Conservation (phyloP, 2,113 vertebrate species). For the Crotalus helleri region DNA sequence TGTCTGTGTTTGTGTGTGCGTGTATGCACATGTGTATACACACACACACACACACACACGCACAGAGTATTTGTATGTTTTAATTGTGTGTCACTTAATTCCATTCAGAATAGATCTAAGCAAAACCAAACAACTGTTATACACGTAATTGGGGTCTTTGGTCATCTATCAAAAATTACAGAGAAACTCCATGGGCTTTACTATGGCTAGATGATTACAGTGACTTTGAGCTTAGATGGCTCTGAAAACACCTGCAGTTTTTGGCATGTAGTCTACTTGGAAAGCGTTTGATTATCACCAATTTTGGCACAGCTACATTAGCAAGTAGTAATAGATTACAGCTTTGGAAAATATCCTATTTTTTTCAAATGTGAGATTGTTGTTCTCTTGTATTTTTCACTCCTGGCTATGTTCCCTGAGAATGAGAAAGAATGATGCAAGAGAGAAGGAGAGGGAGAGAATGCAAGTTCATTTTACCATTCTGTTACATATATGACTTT, state of each 20-base stretch:
- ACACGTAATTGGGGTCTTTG: background rate
- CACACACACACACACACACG: background rate
- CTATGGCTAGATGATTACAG: background rate
- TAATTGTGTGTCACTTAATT: background rate
- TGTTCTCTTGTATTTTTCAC: background rate
- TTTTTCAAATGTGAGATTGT: conserved; percentile 20
- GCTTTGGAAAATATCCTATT: background rate
- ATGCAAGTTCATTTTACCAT: conserved; percentile 31
- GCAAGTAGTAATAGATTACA: background rate
- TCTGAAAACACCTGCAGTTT: background rate
- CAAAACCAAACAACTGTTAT: background rate
- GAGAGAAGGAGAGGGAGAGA: conserved; percentile 13
- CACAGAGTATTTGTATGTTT: background rate
- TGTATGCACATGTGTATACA: background rate
- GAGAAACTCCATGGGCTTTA: background rate
- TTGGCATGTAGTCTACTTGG: background rate
- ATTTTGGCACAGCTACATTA: background rate
- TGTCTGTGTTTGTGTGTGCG: background rate
- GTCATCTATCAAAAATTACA: background rate
- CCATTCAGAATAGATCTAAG: accelerated
- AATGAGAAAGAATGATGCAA: conserved; percentile 5
- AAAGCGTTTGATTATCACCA: background rate
- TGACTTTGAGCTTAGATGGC: background rate
- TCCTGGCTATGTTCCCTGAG: background rate
- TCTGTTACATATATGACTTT: conserved; percentile 17